Evolutionary conservation across 2,113 vertebrate genomes (phyloP), one percentile per base, ranked within the genome.

Genomic region (Taxidea taxus): DNA sequence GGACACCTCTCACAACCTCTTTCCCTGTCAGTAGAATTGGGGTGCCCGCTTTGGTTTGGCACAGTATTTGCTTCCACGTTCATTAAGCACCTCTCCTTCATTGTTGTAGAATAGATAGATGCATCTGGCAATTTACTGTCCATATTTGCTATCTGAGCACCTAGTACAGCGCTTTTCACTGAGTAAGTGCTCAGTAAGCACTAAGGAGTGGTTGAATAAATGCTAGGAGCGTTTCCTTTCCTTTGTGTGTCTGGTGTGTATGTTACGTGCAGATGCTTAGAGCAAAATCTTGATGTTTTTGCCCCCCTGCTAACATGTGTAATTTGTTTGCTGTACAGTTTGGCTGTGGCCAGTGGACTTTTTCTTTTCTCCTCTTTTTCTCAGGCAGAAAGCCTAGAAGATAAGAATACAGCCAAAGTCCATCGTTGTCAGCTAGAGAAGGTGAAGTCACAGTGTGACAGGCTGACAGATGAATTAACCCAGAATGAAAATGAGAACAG

Each of bases 391-490:
- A 99, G 98, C 91, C 87, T 97, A 54, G 99, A 99, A 78, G 99
- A 99, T 96, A 99, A 99, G 98, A 99, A 99, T 93, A 95, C 98
- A 90, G 98, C 98, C 49, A 99, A 98, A 97, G 96, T 93, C 60
- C 99, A 99, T 49, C 98, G 97, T 92, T 97, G 98, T 97, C 99
- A 99, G 82, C 97, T 99, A 97, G 99, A 99, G 98, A 99, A 99
- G 96, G 98, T 99, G 98, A 99, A 99, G 98, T 97, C 97, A 49
- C 99, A 99, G 88, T 99, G 98, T 98, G 99, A 99, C 97, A 99
- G 99, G 95, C 97, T 99, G 96, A 98, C 98, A n/a, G 98, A 99
- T 72, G 98, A 99, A 95, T 98, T 99, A 98, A 98, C 96, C 58
- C 98, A 98, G 64, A 98, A 98, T 81, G 99, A 99, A 92, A 99